phyloP scores from a whole-genome alignment of 92 coral and sea anemone species.

The Ricordea florida region DNA sequence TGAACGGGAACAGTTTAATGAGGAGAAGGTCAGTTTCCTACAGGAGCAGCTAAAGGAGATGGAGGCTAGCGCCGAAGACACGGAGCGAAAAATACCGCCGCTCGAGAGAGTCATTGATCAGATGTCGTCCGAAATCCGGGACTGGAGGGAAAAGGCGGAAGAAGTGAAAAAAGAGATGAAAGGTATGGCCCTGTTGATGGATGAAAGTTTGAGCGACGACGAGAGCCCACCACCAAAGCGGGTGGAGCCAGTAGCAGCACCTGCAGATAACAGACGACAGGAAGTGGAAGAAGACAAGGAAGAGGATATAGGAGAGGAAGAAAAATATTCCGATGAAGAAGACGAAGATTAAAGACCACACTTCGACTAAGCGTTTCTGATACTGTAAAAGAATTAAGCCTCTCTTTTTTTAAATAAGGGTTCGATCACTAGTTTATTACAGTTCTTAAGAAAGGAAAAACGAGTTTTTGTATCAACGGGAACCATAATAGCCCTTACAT shows the following conservation, averaged over 20 bases:
- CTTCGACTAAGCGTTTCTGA: too few species aligned
- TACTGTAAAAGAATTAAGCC: too few species aligned
- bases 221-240: background rate
- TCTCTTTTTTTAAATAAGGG: too few species aligned
- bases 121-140: slow-evolving; percentile 45
- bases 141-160: slow-evolving; percentile 10
- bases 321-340: background rate
- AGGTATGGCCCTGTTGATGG: slow-evolving; percentile 68
- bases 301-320: background rate
- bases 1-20: slow-evolving; percentile 60
- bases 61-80: slow-evolving; percentile 66
- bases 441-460: too few species aligned
- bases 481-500: too few species aligned
- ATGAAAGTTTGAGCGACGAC: slow-evolving; percentile 19
- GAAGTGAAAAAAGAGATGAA: slow-evolving; percentile 70
- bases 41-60: slow-evolving; percentile 72
- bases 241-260: background rate
- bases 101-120: slow-evolving; percentile 68
- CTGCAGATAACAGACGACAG: background rate
- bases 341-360: background rate
- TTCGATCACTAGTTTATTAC: too few species aligned
- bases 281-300: background rate
- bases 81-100: slow-evolving; percentile 71
- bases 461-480: too few species aligned
- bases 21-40: slow-evolving; percentile 73